Percentiles rank a stretch among this genome's conserved stretches.
Evolutionary conservation across 2,113 vertebrate genomes (phyloP).

Genomic region (Phainopepla nitens): DNA sequence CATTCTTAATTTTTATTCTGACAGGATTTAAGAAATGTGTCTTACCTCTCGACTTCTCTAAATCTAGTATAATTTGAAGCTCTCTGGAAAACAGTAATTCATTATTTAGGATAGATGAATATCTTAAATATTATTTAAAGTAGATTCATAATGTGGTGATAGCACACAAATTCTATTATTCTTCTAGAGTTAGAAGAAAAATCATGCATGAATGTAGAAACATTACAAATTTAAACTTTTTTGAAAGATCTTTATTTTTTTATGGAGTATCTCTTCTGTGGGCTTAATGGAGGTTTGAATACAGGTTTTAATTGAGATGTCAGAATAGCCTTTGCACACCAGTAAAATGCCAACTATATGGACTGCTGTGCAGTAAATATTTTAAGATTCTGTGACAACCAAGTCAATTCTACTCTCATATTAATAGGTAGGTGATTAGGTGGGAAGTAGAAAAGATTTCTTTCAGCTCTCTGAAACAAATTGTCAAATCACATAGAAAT

Average conservation of each 20-base stretch:
- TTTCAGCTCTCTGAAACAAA: not conserved
- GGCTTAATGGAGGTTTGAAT: not conserved
- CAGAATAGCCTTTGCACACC: not conserved
- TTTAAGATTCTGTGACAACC: not conserved
- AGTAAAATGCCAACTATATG: not conserved
- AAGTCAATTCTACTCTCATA: not conserved
- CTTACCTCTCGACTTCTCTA: not conserved
- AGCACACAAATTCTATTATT: not conserved
- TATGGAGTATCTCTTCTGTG: not conserved
- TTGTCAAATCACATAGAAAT: not conserved
- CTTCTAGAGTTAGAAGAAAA: not conserved
- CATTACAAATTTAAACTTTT: not conserved
- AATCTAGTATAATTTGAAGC: not conserved
- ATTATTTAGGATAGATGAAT: not conserved
- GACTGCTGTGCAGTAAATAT: not conserved
- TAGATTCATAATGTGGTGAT: not conserved
- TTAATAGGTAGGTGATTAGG: not conserved
- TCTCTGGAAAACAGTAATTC: not conserved
- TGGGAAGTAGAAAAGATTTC: not conserved
- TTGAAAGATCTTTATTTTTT: not conserved
- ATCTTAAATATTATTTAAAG: not conserved
- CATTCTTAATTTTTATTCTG: not conserved
- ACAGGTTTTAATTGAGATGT: not conserved
- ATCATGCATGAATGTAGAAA: not conserved
- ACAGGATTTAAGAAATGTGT: not conserved